Conservation (phyloP, 2,113 vertebrate species). For the Xerus inauris region DNA sequence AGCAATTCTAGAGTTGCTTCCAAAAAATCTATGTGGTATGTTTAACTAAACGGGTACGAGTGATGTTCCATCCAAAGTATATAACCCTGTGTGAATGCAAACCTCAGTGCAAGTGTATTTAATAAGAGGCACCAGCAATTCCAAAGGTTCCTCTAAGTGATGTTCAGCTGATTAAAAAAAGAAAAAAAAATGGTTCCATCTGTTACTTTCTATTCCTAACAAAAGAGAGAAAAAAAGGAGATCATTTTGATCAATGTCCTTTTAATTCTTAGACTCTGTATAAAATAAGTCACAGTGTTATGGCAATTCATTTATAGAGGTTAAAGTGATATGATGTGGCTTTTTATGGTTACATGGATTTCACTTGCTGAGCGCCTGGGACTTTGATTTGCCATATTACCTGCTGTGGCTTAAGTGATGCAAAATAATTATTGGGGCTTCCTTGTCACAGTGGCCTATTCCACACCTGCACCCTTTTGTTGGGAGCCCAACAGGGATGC, state of each 20-base stretch:
- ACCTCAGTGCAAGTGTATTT: not conserved
- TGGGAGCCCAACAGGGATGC: slow-evolving; percentile 83
- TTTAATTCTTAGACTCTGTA: slow-evolving; percentile 83
- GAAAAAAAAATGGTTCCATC: slow-evolving; percentile 62
- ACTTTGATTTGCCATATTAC: slow-evolving; percentile 90
- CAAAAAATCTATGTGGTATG: not conserved
- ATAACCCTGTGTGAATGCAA: not conserved
- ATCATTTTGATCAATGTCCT: slow-evolving; percentile 75
- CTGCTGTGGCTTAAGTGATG: slow-evolving; percentile 88
- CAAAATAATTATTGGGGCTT: slow-evolving; percentile 91
- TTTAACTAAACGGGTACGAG: not conserved
- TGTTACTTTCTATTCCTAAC: slow-evolving; percentile 72
- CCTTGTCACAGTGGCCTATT: slow-evolving; percentile 84
- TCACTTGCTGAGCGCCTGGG: slow-evolving; percentile 85
- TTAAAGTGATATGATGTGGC: slow-evolving; percentile 84
- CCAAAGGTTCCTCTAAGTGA: slow-evolving; percentile 49
- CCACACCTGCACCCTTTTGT: slow-evolving; percentile 91
- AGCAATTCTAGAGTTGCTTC: not conserved
- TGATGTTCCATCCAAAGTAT: not conserved
- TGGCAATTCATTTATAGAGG: slow-evolving; percentile 88
- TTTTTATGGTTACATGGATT: slow-evolving; percentile 86
- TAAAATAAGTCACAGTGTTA: slow-evolving; percentile 82
- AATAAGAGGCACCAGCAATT: slow-evolving; percentile 8
- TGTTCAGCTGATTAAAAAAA: not conserved
- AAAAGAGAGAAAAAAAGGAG: not conserved